Evolutionary conservation across 2,797 vertebrate species (phyloP).

Genomic region (Dipus sagitta): DNA sequence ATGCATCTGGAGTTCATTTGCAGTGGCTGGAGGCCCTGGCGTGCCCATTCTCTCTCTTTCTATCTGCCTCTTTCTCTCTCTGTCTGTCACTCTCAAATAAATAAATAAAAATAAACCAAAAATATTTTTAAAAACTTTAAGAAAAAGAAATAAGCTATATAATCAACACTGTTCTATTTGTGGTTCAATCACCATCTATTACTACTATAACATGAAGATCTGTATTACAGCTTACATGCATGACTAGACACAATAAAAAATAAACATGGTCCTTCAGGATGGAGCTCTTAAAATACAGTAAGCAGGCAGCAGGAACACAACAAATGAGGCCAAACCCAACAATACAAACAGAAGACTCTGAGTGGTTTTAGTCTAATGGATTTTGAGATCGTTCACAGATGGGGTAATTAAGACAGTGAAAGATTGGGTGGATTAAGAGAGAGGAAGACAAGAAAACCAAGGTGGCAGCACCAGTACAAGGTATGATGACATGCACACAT

Average conservation of each 20-base stretch:
- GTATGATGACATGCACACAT: background rate
- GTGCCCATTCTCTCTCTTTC: too few relatives aligned
- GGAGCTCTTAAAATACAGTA: background rate
- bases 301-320: background rate
- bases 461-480: background rate
- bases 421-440: background rate
- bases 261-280: background rate
- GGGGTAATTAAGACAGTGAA: slow-evolving; percentile 26
- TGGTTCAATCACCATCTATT: background rate
- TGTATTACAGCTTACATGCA: background rate
- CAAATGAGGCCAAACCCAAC: background rate
- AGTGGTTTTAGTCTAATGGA: slow-evolving; percentile 1
- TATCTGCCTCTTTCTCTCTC: too few relatives aligned
- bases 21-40: too few relatives aligned
- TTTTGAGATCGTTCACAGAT: background rate
- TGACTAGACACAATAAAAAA: background rate
- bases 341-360: background rate
- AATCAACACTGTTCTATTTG: background rate
- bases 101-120: too few relatives aligned
- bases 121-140: too few relatives aligned
- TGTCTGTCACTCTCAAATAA: too few relatives aligned
- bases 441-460: background rate
- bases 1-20: too few relatives aligned
- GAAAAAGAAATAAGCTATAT: background rate
- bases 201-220: background rate